phyloP scores from a whole-genome alignment of 1,140 invertebrate genomes.

The Metaphire vulgaris region DNA sequence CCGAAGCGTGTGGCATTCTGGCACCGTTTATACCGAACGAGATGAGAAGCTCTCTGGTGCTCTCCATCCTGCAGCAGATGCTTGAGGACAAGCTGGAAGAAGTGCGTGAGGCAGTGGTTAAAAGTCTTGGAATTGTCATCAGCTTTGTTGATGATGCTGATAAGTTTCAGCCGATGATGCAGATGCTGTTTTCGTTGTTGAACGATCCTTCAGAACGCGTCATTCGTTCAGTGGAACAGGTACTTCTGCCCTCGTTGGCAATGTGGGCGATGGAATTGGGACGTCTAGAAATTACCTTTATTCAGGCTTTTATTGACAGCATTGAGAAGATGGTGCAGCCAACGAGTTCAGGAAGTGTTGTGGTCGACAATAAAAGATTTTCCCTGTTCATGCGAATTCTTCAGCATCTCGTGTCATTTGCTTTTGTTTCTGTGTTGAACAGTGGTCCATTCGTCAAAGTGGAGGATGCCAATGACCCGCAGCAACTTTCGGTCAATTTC shows the following conservation, averaged over 20 bases:
- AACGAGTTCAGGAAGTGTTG: constrained; percentile 30
- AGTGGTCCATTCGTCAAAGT: constrained; percentile 41
- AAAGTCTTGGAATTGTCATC: constrained; percentile 61
- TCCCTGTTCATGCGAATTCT: constrained; percentile 38
- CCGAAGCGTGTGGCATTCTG: constrained; percentile 66
- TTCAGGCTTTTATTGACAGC: constrained; percentile 43
- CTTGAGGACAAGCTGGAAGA: constrained; percentile 64
- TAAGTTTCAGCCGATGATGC: constrained; percentile 61
- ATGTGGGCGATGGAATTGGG: constrained; percentile 61
- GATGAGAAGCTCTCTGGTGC: constrained; percentile 64
- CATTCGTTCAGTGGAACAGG: constrained; percentile 36
- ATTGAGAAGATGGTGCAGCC: constrained; percentile 49
- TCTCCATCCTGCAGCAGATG: constrained; percentile 71
- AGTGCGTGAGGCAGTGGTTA: constrained; percentile 61
- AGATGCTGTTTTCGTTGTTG: constrained; percentile 57
- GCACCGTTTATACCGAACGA: constrained; percentile 64
- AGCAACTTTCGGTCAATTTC: constrained; percentile 18
- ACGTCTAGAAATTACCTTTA: constrained; percentile 51
- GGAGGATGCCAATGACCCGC: constrained; percentile 9
- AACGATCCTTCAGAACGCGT: constrained; percentile 53
- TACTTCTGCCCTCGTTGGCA: constrained; percentile 54
- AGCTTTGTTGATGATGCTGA: constrained; percentile 62
- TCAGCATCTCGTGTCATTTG: constrained; percentile 42
- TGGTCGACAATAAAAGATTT: constrained; percentile 33
- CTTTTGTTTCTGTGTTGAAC: constrained; percentile 48